A percentile compares a stretch with the other conserved stretches of the same genome.
phyloP scores from a whole-genome alignment of 2,113 vertebrate species.

The Lepisosteus oculatus region DNA sequence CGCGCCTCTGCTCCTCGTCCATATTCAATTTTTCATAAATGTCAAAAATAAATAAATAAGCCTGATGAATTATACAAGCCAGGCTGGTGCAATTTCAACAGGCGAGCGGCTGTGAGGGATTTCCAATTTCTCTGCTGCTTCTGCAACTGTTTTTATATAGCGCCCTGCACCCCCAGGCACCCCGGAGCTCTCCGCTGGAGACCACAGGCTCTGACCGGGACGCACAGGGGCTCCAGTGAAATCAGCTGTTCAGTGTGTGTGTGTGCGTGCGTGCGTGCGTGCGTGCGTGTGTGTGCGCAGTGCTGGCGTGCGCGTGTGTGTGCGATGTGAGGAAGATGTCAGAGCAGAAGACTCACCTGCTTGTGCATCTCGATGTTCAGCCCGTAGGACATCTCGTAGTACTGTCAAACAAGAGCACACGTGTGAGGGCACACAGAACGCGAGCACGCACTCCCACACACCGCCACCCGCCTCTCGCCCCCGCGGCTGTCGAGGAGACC shows the following conservation, averaged over 20 bases:
- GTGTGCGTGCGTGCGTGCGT: too few relatives aligned
- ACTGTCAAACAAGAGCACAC: slow-evolving; percentile 52
- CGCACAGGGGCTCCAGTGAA: too few relatives aligned
- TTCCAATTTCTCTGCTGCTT: background rate
- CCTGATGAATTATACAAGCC: slow-evolving; percentile 30
- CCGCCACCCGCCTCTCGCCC: slow-evolving; percentile 1
- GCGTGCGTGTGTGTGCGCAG: too few relatives aligned
- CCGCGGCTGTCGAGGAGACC: slow-evolving; percentile 49
- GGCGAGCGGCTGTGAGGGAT: slow-evolving; percentile 13
- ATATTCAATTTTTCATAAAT: slow-evolving; percentile 25
- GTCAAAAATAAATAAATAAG: slow-evolving; percentile 31
- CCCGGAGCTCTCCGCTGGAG: too few relatives aligned
- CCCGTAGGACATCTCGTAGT: slow-evolving; percentile 97
- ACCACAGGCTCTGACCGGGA: too few relatives aligned
- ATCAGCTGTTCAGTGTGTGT: too few relatives aligned
- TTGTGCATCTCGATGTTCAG: slow-evolving; percentile 98
- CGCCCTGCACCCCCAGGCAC: too few relatives aligned
- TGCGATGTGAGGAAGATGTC: background rate
- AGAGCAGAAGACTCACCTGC: slow-evolving; percentile 67
- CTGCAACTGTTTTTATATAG: too few relatives aligned
- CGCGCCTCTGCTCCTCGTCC: background rate
- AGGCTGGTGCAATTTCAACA: background rate
- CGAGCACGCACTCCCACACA: background rate
- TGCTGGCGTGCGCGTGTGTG: background rate
- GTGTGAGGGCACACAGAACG: background rate